Base-by-base conservation (phyloP, 2,113 vertebrate species). In the Onychostoma macrolepis region DNA sequence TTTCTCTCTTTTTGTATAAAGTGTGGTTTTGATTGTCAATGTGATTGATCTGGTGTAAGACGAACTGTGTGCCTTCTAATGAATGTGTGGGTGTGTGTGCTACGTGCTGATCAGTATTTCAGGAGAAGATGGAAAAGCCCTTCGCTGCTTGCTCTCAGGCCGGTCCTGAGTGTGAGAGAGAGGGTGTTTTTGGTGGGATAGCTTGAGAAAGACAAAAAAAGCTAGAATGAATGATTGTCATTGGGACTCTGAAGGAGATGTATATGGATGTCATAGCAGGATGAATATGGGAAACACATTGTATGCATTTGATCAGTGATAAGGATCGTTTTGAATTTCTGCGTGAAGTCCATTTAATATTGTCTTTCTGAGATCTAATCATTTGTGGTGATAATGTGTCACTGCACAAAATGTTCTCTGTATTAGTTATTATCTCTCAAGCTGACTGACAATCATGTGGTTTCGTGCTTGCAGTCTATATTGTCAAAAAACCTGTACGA, bases 131-230 rank as follows among this genome's bases (percentile, higher is more conserved):
- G 19, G 86, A 83, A 89, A 61, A 58, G 69, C 88, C 93, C 91
- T 90, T 36, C 2, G 91, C 93, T 94, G 91, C 95, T 96, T 93
- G 89, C 96, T 92, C 95, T 94, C 95, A 92, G 97, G 98, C 98
- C 90, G 98, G 98, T 93, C 97, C 97, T 95, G 96, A 95, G 91
- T 90, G 85, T 85, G 85, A 80, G 90, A 28, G 81, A 86, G 82
- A 81, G 21, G 86, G 26, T 67, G 74, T 82, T 78, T 33, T 26
- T 26, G 33, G 6, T 53, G 33, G 69, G 58, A 82, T 41, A 85
- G 71, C 67, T 75, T 71, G 65, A 79, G 88, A 75, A 87, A 56
- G 85, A 90, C 43, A 45, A 81, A 90, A 63, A 78, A 87, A 50
- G 36, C 58, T 72, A 75, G 87, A 87, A 88, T 67, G 33, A 88